These are phyloP conservation scores for Kryptopterus vitreolus DNA, from an alignment of 2,797 vertebrate species.

Conservation along the genomic window DNA sequence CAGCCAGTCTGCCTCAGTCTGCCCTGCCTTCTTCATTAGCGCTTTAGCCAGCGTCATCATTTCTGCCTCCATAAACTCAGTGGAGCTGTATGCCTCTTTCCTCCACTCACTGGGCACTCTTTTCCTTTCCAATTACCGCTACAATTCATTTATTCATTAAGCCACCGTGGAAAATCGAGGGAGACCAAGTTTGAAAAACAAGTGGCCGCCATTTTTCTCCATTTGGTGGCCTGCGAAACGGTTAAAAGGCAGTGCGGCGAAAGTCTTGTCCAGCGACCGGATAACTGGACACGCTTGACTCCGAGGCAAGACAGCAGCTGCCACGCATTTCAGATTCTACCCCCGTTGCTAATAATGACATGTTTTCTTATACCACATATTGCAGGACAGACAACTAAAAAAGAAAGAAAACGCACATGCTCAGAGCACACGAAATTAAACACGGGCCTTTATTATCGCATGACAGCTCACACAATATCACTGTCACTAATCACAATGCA, in stretches of 20 bases:
- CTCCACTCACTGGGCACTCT: constrained; percentile 49
- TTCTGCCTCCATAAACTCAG: constrained; percentile 62
- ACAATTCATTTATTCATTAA: constrained; percentile 61
- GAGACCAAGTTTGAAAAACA: constrained; percentile 55
- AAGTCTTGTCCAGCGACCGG: constrained; percentile 23
- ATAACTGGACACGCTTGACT: constrained; percentile 24
- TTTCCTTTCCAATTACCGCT: constrained; percentile 58
- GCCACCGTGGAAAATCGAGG: constrained; percentile 51
- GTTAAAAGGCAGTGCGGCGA: constrained; percentile 51
- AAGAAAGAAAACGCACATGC: constrained; percentile 41
- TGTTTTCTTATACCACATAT: constrained; percentile 25
- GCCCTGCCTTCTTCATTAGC: constrained; percentile 57
- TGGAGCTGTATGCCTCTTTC: constrained; percentile 52
- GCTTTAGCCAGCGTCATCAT: constrained; percentile 63
- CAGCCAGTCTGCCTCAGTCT: constrained; percentile 47
- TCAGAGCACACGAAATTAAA: constrained; percentile 34
- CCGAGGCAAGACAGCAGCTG: constrained; percentile 37
- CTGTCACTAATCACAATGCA: constrained; percentile 22
- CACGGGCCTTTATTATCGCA: constrained; percentile 41
- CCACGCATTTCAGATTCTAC: constrained; percentile 37
- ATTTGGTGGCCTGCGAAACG: constrained; percentile 39
- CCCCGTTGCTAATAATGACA: constrained; percentile 40
- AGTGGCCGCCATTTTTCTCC: constrained; percentile 48
- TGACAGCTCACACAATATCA: constrained; percentile 29
- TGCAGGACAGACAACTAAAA: constrained; percentile 42